Percentiles rank a stretch among this genome's conserved stretches.
These are phyloP conservation scores for Spea bombifrons DNA, from an alignment of 2,113 vertebrate species.

Conservation along the genomic window DNA sequence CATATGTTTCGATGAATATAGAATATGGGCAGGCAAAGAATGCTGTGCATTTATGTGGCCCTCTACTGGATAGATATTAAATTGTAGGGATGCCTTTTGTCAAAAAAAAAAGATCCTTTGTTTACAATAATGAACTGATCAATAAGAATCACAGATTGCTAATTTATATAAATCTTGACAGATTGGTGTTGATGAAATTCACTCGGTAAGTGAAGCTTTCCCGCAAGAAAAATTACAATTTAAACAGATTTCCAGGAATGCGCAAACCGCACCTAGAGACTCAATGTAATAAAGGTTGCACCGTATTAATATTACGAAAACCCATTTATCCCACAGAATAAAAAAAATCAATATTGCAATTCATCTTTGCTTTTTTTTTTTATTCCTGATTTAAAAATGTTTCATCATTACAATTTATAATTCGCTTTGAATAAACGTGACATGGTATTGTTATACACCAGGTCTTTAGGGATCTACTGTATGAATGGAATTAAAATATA, in stretches of 20 bases:
- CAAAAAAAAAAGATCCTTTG: slow-evolving; percentile 42
- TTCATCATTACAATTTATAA: slow-evolving; percentile 63
- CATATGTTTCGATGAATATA: neutral
- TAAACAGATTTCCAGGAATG: slow-evolving; percentile 77
- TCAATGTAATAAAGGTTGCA: slow-evolving; percentile 82
- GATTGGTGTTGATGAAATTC: slow-evolving; percentile 78
- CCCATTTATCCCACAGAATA: slow-evolving; percentile 75
- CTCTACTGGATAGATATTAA: slow-evolving; percentile 18
- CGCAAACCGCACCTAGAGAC: slow-evolving; percentile 71
- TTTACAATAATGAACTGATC: slow-evolving; percentile 71
- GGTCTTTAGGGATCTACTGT: slow-evolving; percentile 50
- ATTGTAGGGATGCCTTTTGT: slow-evolving; percentile 2
- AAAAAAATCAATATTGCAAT: slow-evolving; percentile 82
- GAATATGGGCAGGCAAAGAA: slow-evolving; percentile 19
- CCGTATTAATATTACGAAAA: slow-evolving; percentile 87
- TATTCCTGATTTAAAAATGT: slow-evolving; percentile 62
- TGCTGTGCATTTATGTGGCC: slow-evolving; percentile 21
- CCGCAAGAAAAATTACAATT: slow-evolving; percentile 80
- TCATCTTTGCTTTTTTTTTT: slow-evolving; percentile 68
- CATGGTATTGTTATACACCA: slow-evolving; percentile 52
- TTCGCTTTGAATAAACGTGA: slow-evolving; percentile 65
- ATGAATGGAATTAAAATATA: slow-evolving; percentile 32
- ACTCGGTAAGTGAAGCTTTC: slow-evolving; percentile 74
- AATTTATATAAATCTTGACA: slow-evolving; percentile 78
- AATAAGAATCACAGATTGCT: slow-evolving; percentile 78